These are phyloP conservation scores for Stenodera caucasica DNA, from an alignment of 2,888 invertebrate genomes.

Conservation along the genomic window DNA sequence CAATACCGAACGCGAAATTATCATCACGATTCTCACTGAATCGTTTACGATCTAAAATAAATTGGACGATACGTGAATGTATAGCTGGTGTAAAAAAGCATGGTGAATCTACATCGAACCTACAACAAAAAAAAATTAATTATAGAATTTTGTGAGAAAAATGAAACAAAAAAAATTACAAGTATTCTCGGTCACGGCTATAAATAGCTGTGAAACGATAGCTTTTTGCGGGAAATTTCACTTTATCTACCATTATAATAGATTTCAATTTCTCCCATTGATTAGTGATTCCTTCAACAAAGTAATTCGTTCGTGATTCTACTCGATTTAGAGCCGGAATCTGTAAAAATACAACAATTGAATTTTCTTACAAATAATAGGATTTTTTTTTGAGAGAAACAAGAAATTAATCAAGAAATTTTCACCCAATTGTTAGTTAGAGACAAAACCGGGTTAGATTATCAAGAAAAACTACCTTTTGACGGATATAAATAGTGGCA, in stretches of 20 bases:
- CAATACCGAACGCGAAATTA: slow-evolving; percentile 71
- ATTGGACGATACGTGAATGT: slow-evolving; percentile 70
- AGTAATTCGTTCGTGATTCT: no score
- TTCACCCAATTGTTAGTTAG: no score
- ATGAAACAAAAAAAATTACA: slow-evolving; percentile 56
- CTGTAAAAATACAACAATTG: no score
- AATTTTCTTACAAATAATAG: no score
- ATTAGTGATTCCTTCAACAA: no score
- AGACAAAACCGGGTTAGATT: no score
- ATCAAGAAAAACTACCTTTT: no score
- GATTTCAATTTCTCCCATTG: no score
- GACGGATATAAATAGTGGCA: slow-evolving; percentile 73
- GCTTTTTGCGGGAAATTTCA: slow-evolving; percentile 64
- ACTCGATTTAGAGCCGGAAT: slow-evolving; percentile 50
- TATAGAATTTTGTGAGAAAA: no score
- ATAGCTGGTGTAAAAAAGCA: slow-evolving; percentile 70
- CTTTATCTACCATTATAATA: slow-evolving; percentile 57
- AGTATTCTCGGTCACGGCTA: slow-evolving; percentile 69
- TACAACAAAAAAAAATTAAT: slow-evolving; percentile 38
- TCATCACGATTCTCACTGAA: slow-evolving; percentile 63
- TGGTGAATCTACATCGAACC: slow-evolving; percentile 67
- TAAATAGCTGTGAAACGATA: slow-evolving; percentile 70
- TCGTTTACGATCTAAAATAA: slow-evolving; percentile 72
- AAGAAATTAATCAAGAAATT: no score
- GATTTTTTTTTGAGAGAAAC: no score